Conservation (phyloP, 1,140 invertebrate genomes). For the Zaprionus nigranus region DNA sequence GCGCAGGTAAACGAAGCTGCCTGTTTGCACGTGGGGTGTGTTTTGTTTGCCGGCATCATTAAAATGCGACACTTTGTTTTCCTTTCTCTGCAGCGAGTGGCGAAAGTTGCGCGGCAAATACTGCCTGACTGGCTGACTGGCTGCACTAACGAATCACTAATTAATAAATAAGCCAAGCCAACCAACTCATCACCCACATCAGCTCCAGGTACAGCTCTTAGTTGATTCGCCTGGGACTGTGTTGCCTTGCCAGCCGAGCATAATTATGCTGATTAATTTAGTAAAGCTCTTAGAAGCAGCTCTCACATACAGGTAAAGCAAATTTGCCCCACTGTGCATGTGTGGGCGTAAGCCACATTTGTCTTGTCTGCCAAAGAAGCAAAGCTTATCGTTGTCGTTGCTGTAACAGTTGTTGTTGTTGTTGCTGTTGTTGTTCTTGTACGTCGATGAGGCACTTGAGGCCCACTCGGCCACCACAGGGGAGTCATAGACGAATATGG, state of each 20-base stretch:
- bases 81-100: conserved; percentile 17
- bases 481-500: not conserved
- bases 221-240: not conserved
- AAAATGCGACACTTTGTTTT: conserved; percentile 71
- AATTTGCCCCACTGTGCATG: conserved; percentile 25
- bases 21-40: conserved; percentile 51
- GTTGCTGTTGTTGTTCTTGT: not conserved
- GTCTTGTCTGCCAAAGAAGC: conserved; percentile 31
- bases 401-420: too few relatives aligned
- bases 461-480: conserved; percentile 5
- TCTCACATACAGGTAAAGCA: conserved; percentile 11
- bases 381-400: conserved; percentile 8
- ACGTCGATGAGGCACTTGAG: conserved; percentile 32
- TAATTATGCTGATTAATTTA: conserved; percentile 78
- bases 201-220: not conserved
- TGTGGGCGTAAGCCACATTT: conserved; percentile 35
- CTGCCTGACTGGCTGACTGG: conserved; percentile 15
- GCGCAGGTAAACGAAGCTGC: conserved; percentile 62
- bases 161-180: conserved; percentile 69
- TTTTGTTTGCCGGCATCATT: conserved; percentile 57
- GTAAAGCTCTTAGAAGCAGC: conserved; percentile 40
- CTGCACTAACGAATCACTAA: conserved; percentile 71
- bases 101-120: conserved; percentile 35
- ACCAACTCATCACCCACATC: not conserved
- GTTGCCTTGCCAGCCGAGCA: conserved; percentile 60